Conservation (phyloP, 2,113 vertebrate species). For the Corydoras maculifer region DNA sequence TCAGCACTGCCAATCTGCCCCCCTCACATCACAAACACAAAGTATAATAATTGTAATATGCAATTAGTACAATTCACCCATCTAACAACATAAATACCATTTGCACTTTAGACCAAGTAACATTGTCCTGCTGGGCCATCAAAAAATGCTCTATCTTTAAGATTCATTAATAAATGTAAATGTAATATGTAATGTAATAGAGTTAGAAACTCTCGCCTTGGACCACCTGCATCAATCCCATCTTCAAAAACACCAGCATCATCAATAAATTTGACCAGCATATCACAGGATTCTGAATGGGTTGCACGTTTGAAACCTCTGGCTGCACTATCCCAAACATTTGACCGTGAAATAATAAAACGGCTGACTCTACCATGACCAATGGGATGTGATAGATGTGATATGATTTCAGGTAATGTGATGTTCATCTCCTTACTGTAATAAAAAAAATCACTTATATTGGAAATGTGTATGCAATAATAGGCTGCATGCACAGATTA, state of each 20-base stretch:
- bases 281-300: slow-evolving; percentile 40
- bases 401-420: too few relatives aligned
- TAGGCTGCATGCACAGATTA: too few relatives aligned
- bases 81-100: slow-evolving; percentile 24
- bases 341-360: slow-evolving; percentile 16
- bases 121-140: slow-evolving; percentile 39
- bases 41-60: slow-evolving; percentile 1
- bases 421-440: too few relatives aligned
- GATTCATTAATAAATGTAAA: slow-evolving; percentile 42
- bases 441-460: too few relatives aligned
- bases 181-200: too few relatives aligned
- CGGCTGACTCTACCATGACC: too few relatives aligned
- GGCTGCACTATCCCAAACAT: slow-evolving; percentile 24
- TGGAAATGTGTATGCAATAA: too few relatives aligned
- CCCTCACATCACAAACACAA: too few relatives aligned
- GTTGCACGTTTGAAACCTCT: slow-evolving; percentile 31
- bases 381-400: too few relatives aligned
- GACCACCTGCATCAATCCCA: too few relatives aligned
- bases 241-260: slow-evolving; percentile 35
- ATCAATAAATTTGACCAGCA: slow-evolving; percentile 44
- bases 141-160: slow-evolving; percentile 39
- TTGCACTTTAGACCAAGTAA: slow-evolving; percentile 45
- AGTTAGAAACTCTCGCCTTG: slow-evolving; percentile 38
- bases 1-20: too few relatives aligned
- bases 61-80: background rate